Evolutionary conservation across 2,888 invertebrate species (phyloP), one percentile per base, ranked within the genome.

Genomic region (Lysandra bellargus): DNA sequence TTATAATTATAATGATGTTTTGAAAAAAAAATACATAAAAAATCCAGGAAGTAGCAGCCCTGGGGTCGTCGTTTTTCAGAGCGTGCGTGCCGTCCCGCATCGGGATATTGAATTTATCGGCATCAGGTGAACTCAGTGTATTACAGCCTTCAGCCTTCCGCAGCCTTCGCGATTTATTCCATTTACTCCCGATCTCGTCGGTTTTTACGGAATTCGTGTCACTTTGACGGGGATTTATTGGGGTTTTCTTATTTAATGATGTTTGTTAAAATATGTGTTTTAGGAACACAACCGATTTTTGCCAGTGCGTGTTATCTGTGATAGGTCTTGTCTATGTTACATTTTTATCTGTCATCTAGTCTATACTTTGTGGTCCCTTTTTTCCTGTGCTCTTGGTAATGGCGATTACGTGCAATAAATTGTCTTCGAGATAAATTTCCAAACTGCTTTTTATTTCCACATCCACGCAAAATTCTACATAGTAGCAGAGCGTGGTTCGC

Each of bases 71-170:
- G 79, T 79, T 79, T 79, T 79, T 79, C 79, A 79, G 79, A 44
- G 74, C 79, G 74, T 60, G 79, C 79, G 79, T 44, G 85, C 80
- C 79, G 84, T 81, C 84, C 85, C 85, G 83, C 82, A 80, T 80
- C 82, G 83, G 85, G 82, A 85, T 85, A 81, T 80, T 80, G 80
- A 81, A 79, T 82, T 83, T 83, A 83, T 83, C 81, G 82, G 80
- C 80, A 82, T 83, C 83, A 83, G 83, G 82, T 83, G 83, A 81
- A 80, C 80, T 78, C 79, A 79, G 79, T 79, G 79, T 74, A 75
- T 79, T 79, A 79, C 79, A 61, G 44, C 33, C 33, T 69, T 33
- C 64, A 61, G 44, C 64, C 69, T 69, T 69, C 69, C 69, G 33
- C 69, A 69, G 79, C 60, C 79, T 79, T 79, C 60, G 44, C 44